phyloP scores from a whole-genome alignment of 2,888 invertebrate genomes.

The Rotaria macrura region DNA sequence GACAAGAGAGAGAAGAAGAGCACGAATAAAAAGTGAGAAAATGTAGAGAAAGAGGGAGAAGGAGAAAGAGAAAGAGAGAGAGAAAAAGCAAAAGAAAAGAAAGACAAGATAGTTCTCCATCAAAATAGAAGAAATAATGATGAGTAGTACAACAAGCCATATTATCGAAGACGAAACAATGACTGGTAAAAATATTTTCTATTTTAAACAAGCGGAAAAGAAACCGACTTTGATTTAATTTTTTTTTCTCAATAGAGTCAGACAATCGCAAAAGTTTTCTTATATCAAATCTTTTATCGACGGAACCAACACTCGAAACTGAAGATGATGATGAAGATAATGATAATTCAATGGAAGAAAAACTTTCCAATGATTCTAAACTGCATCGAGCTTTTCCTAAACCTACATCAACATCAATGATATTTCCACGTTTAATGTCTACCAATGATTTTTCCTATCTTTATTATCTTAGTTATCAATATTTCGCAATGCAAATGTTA shows the following conservation, averaged over 20 bases:
- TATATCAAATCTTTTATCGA: neutral
- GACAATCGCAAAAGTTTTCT: neutral
- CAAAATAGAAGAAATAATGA: neutral
- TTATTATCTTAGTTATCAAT: neutral
- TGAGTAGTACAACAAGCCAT: neutral
- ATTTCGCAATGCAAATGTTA: neutral
- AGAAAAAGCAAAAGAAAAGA: neutral
- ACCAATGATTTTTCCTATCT: constrained; percentile 14
- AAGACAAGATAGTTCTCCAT: neutral
- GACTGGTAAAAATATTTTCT: neutral
- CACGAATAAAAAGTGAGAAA: constrained; percentile 8
- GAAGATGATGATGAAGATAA: neutral
- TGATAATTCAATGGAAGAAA: neutral
- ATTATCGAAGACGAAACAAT: neutral
- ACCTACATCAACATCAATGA: neutral
- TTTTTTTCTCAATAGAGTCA: neutral
- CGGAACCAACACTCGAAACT: neutral
- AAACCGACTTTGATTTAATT: neutral
- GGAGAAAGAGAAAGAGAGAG: neutral
- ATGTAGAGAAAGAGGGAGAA: neutral
- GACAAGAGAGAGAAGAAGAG: neutral
- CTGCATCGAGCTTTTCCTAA: neutral
- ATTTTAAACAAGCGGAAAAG: neutral
- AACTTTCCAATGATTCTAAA: neutral
- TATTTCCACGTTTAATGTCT: constrained; percentile 18